Conservation (phyloP, 2,888 invertebrate genomes). For the Lepidochitona cinerea region DNA sequence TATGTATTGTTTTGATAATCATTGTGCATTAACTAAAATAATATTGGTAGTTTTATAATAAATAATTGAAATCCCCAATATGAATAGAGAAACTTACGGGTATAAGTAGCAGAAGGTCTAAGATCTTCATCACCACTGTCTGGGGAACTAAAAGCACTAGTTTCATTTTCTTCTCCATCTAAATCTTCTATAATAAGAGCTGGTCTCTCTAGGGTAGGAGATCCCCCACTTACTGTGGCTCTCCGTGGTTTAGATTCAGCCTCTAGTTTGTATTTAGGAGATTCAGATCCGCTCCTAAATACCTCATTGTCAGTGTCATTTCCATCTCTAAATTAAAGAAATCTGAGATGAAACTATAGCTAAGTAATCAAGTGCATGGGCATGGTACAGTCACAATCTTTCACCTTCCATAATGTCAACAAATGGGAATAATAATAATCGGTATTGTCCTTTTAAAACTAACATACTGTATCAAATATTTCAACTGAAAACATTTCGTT, state of each 20-base stretch:
- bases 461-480: too few species aligned
- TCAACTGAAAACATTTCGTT: too few species aligned
- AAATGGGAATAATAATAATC: too few species aligned
- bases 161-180: constrained; percentile 27
- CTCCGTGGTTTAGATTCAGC: constrained; percentile 75
- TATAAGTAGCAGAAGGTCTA: constrained; percentile 24
- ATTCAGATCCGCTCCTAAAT: constrained; percentile 66
- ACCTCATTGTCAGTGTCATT: constrained; percentile 72
- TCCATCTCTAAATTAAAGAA: constrained; percentile 36
- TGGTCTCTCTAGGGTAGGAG: constrained; percentile 58
- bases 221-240: constrained; percentile 88
- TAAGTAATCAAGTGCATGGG: too few species aligned
- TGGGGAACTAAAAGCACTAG: constrained; percentile 10
- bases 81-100: background rate
- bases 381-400: too few species aligned
- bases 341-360: too few species aligned
- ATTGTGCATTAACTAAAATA: too few species aligned
- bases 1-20: too few species aligned
- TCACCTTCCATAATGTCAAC: too few species aligned
- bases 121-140: constrained; percentile 25
- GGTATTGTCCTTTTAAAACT: too few species aligned
- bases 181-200: constrained; percentile 59
- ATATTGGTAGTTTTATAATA: too few species aligned
- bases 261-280: constrained; percentile 60
- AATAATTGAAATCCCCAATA: too few species aligned